Percentiles rank a stretch among this genome's conserved stretches.
Evolutionary conservation across 30 jellyfish, hydroid and myxozoan genomes (phyloP).

Genomic region (Chironex yamaguchii): DNA sequence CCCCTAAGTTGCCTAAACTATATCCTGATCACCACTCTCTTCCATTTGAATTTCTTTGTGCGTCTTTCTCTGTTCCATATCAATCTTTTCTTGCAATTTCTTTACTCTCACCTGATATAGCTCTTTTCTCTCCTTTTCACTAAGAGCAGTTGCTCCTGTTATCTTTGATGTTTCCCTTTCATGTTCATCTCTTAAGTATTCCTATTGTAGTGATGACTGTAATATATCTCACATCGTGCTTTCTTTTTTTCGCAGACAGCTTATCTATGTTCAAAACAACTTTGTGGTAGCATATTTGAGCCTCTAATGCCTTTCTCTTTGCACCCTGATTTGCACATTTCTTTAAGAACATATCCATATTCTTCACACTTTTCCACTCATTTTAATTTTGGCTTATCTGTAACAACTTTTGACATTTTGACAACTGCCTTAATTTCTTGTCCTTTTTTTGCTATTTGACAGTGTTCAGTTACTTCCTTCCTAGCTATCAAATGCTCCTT

Average conservation of each 20-base stretch:
- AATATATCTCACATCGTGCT: background rate
- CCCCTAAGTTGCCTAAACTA: too few species aligned
- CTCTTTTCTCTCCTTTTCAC: background rate
- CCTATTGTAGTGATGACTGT: background rate
- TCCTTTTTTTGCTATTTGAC: background rate
- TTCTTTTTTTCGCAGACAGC: background rate
- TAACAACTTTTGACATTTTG: background rate
- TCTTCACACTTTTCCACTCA: constrained; percentile 1
- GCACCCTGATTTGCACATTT: background rate
- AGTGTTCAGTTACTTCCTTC: background rate
- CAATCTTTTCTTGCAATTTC: background rate
- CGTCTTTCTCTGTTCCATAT: background rate
- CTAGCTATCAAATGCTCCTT: constrained; percentile 8
- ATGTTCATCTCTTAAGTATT: background rate
- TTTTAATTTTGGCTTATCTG: background rate
- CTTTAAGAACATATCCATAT: background rate
- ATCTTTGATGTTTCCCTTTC: constrained; percentile 7
- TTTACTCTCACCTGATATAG: background rate
- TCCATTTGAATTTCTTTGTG: constrained; percentile 1
- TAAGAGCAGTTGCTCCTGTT: constrained; percentile 30
- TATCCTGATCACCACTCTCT: too few species aligned
- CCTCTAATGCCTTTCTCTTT: background rate
- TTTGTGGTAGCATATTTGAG: background rate
- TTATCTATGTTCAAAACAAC: background rate
- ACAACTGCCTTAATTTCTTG: constrained; percentile 4